Evolutionary conservation across 37 sponge, comb jelly and placozoan genomes (phyloP), one percentile per base, ranked within the genome.

Genomic region (Halichondria panicea): DNA sequence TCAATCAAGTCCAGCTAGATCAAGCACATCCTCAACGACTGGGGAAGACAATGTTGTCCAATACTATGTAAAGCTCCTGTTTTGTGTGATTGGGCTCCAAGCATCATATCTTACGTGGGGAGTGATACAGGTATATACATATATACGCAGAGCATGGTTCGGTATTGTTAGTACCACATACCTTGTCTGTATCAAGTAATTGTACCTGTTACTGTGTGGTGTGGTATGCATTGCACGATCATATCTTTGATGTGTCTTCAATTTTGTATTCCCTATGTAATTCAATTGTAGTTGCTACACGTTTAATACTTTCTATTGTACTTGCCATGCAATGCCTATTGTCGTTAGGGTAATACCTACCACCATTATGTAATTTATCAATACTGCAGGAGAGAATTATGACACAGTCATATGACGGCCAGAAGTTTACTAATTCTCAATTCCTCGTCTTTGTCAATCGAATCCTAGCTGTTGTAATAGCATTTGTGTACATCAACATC

Each of bases 401-500:
- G 98, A 97, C 95, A 24, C 64, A 59, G 42, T 46, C 71, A 6
- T 97, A 97, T 81, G 95, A 82, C 34, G 98, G 95, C 4, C 87
- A 87, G 30, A 48, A 55, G 21, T 97, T 97, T 78, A 75, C 67
- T 19, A 81, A 97, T 66, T 97, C 98, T 1, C 98, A 97, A 61
- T 97, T 97, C 72, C 88, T 97, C 4, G 98, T 97, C 40, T 97
- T 97, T 35, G 76, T 91, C 66, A 97, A 97, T 68, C 87, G 98
- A 5, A 70, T 92, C 40, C 80, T 97, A 36, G 92, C 98, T 34
- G 60, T 94, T 58, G 4, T 74, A 2, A 76, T 94, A 40, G 87
- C 93, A 1, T 81, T 75, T 34, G 39, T 74, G 37, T 86, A 94
- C 65, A 43, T 88, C 2, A 0, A 22, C 27, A 30, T 36, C 21